Percentiles rank a stretch among this genome's conserved stretches.
phyloP scores from a whole-genome alignment of 1,140 invertebrate species.

The Drosophila rufa region DNA sequence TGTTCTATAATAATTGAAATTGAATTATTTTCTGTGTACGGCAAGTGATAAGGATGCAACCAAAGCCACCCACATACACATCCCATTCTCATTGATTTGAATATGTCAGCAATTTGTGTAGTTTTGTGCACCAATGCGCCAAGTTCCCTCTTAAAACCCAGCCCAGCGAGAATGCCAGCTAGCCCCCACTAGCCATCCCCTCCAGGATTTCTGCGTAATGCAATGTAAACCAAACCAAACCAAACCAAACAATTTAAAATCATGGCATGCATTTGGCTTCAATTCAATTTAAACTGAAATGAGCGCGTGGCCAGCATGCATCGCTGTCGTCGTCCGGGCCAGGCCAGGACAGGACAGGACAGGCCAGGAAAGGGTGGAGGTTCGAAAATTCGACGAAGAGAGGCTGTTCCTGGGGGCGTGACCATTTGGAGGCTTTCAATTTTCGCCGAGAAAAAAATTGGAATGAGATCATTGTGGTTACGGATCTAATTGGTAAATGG shows the following conservation, averaged over 20 bases:
- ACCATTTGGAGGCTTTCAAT: conserved; percentile 1
- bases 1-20: background rate
- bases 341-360: conserved; percentile 1
- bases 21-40: conserved; percentile 2
- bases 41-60: conserved; percentile 53
- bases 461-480: conserved; percentile 14
- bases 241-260: conserved; percentile 82
- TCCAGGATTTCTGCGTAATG: conserved; percentile 61
- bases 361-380: background rate
- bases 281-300: conserved; percentile 82
- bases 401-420: conserved; percentile 3
- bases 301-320: conserved; percentile 59
- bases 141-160: conserved; percentile 11
- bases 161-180: conserved; percentile 15
- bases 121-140: conserved; percentile 77
- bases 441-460: conserved; percentile 7
- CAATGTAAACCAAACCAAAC: conserved; percentile 71
- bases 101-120: conserved; percentile 83
- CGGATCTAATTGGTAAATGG: background rate
- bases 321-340: conserved; percentile 20
- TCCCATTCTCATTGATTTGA: conserved; percentile 76
- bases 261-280: conserved; percentile 82
- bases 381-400: background rate
- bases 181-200: background rate
- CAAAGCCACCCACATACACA: conserved; percentile 34